Percentiles rank a stretch among this genome's conserved stretches.
Evolutionary conservation across 2,113 vertebrate genomes (phyloP).

Genomic region (Micromys minutus): DNA sequence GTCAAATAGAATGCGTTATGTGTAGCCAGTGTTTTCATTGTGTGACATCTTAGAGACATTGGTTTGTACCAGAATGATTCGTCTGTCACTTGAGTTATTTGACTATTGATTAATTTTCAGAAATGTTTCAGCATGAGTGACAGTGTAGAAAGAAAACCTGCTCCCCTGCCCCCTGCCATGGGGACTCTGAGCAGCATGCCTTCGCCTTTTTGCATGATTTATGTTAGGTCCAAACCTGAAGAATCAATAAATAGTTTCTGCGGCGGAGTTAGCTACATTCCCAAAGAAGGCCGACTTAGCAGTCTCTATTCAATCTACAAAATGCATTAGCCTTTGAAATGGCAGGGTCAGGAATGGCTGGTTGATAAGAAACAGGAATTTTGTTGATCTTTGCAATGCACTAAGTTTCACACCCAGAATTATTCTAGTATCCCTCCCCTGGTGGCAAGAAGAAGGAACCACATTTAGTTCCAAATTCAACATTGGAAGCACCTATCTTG

Average conservation of each 20-base stretch:
- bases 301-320: constrained; percentile 59
- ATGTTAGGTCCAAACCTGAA: constrained; percentile 66
- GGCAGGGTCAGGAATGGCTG: constrained; percentile 19
- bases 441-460: background rate
- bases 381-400: constrained; percentile 3
- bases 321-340: constrained; percentile 65
- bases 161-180: constrained; percentile 58
- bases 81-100: constrained; percentile 73
- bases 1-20: constrained; percentile 40
- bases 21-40: constrained; percentile 17
- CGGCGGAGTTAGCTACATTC: constrained; percentile 62
- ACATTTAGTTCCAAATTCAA: background rate
- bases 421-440: background rate
- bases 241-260: constrained; percentile 73
- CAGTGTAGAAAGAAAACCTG: constrained; percentile 63
- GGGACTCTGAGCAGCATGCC: background rate
- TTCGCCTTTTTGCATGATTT: constrained; percentile 78
- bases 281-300: constrained; percentile 64
- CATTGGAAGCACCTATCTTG: background rate
- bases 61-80: constrained; percentile 46
- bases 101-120: constrained; percentile 78
- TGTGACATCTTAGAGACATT: constrained; percentile 2
- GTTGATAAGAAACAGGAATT: background rate
- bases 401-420: background rate
- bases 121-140: constrained; percentile 71